Evolutionary conservation across 2,888 invertebrate species (phyloP), one percentile per base, ranked within the genome.

Genomic region (Muschampia plurimacula): DNA sequence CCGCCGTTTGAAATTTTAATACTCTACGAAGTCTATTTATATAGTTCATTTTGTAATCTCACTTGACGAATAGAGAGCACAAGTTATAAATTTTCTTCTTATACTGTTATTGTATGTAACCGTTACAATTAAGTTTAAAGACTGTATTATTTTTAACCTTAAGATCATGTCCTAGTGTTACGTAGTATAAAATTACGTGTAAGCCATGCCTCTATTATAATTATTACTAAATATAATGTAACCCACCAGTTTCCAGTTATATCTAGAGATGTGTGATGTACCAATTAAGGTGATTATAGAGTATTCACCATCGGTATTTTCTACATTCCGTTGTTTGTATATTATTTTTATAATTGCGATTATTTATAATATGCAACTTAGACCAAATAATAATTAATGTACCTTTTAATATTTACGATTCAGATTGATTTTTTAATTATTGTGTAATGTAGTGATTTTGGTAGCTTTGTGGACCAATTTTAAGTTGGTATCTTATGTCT

Each of bases 321-420:
- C 89, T 91, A 94, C 94, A 94, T 94, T 94, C 94, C 94, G 94
- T 92, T 93, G 89, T 86, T 90, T 93, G 90, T 93, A 92, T 89
- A 91, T 88, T 91, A 84, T 87, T 87, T 86, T 84, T 84, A 88
- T 91, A 88, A 88, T 90, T 89, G 89, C 89, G 89, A 89, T 90
- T 92, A 92, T 94, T 93, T 92, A 90, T 89, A 89, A 88, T 87
- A 89, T 90, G 92, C 92, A 94, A 94, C 93, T 92, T 93, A 93
- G 94, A 94, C 94, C 94, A 94, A 94, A 94, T 94, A 93, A 94
- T 94, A 93, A 93, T 92, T 93, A 94, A 92, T 91, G 93, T 94
- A 93, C 92, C 93, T 93, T 93, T 79, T 92, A 93, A 91, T 89
- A 87, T 87, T 90, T 90, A 89, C 87, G 86, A 88, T 89, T 88